These are phyloP conservation scores for Fabriciana adippe DNA, from an alignment of 2,888 invertebrate genomes.

Conservation along the genomic window DNA sequence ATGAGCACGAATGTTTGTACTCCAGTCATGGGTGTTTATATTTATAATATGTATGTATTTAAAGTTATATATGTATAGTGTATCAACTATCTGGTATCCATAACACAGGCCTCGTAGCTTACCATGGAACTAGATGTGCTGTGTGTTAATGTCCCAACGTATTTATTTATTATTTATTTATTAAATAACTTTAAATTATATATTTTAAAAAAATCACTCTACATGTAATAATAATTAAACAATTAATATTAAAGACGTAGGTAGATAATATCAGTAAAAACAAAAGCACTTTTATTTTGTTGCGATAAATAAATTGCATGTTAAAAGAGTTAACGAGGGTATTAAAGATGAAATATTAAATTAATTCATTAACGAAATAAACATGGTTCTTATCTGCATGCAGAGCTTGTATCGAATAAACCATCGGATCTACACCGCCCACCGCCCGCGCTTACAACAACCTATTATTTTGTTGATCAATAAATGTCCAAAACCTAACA, in stretches of 20 bases:
- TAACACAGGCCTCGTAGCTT: no score
- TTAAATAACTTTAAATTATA: no score
- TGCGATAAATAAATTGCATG: slow-evolving; percentile 3
- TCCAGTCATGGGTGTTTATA: no score
- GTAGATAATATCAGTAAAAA: not conserved
- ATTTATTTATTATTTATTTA: no score
- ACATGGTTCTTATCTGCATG: slow-evolving; percentile 22
- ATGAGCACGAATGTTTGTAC: no score
- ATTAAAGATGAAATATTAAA: slow-evolving; percentile 19
- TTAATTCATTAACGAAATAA: slow-evolving; percentile 27
- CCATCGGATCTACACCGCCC: slow-evolving; percentile 51
- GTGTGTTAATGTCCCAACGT: no score
- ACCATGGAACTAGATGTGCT: no score
- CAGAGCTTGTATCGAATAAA: slow-evolving; percentile 32
- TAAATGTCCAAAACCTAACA: slow-evolving; percentile 69
- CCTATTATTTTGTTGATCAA: slow-evolving; percentile 50
- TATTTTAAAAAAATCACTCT: no score
- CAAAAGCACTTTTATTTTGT: not conserved
- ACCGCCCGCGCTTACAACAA: slow-evolving; percentile 47
- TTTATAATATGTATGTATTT: no score
- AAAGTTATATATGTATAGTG: no score
- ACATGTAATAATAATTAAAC: no score
- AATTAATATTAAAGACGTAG: not conserved
- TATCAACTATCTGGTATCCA: no score
- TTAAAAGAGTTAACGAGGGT: slow-evolving; percentile 13